Evolutionary conservation across 2,113 vertebrate genomes (phyloP), one percentile per base, ranked within the genome.

Genomic region (Myxocyprinus asiaticus): DNA sequence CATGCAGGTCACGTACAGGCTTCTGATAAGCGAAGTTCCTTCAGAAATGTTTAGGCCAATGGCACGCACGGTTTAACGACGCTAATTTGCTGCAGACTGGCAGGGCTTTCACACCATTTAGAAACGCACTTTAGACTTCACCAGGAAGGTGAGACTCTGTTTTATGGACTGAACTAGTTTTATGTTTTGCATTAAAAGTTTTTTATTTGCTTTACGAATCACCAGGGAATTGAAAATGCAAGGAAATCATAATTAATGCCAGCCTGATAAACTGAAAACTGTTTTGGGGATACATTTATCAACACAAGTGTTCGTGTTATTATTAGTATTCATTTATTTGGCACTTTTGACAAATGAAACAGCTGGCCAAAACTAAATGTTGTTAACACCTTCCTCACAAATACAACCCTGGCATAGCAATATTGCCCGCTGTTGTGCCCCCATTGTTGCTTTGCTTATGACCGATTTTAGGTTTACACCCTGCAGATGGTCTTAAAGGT

Each of bases 1-100:
- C 87, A 92, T 91, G 91, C 91, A 55, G 86, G 85, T 89, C 91
- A 92, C 90, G 89, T 90, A 82, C 79, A 78, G 84, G 82, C 87
- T 87, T 89, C 90, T 90, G 88, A 92, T 93, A 91, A 92, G 90
- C 88, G 89, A 84, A 85, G 86, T 80, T 88, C 90, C 88, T 90
- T 85, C 88, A 87, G 88, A 89, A 88, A 90, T 88, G 79, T 85
- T 87, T 83, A 87, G 80, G 83, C 87, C 86, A 67, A 82, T 67
- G 48, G 83, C 87, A 83, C 82, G 85, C 87, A 85, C 7, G 65
- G 85, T 86, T 88, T 89, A 87, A 86, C 81, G 79, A 86, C 82
- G 88, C 87, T 92, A 86, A 93, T 91, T 91, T 88, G 89, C 83
- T 87, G 81, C 71, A 86, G 84, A 88, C 86, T 88, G 86, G 86